These are phyloP conservation scores for Aromia moschata DNA, from an alignment of 2,888 invertebrate species.

Conservation along the genomic window DNA sequence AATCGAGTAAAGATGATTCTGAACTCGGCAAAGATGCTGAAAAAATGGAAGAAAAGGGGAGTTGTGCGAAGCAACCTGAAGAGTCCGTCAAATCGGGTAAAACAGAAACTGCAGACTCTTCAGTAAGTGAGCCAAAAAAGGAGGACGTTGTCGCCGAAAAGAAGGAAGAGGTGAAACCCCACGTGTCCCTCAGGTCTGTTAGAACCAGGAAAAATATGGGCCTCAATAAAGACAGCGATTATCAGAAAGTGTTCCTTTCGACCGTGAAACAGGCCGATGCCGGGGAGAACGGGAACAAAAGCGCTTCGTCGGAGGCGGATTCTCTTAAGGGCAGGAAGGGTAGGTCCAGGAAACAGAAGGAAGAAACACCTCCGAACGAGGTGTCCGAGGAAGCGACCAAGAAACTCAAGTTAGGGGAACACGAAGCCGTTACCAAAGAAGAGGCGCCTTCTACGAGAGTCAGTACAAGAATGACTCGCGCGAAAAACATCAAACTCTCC, in stretches of 20 bases:
- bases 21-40: neutral
- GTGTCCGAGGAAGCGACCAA: conserved; percentile 20
- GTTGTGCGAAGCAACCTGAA: neutral
- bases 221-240: conserved; percentile 8
- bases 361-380: conserved; percentile 7
- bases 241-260: conserved; percentile 9
- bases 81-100: neutral
- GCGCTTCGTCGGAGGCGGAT: neutral
- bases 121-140: neutral
- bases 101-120: neutral
- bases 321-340: conserved; percentile 26
- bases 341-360: conserved; percentile 29
- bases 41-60: neutral
- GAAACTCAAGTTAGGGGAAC: conserved; percentile 31
- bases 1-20: neutral
- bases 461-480: neutral
- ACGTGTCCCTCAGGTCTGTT: conserved; percentile 35
- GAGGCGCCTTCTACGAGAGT: neutral
- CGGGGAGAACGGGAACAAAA: too few relatives aligned
- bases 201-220: conserved; percentile 22
- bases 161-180: conserved; percentile 8
- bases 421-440: conserved; percentile 21
- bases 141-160: neutral
- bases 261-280: too few relatives aligned
- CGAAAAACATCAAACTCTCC: neutral